Evolutionary conservation across 1,140 invertebrate species (phyloP).

Genomic region (Asobara japonica): DNA sequence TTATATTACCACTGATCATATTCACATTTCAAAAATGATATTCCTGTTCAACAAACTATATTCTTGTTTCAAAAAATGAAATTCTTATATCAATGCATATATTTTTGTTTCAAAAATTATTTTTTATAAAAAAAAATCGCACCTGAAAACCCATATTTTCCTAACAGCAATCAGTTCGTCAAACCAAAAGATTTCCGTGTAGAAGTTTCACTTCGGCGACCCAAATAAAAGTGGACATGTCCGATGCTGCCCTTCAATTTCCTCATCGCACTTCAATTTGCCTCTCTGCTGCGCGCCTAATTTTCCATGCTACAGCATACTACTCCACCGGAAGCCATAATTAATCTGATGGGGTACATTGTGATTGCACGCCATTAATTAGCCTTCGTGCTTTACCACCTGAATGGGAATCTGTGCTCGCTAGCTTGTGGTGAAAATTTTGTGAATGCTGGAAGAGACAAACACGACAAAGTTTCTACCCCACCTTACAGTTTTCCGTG

Average conservation of each 20-base stretch:
- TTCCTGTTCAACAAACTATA: too few species aligned
- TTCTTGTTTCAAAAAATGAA: too few species aligned
- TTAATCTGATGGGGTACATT: background rate
- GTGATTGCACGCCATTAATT: slow-evolving; percentile 4
- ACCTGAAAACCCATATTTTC: too few species aligned
- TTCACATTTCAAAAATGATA: too few species aligned
- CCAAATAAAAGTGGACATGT: background rate
- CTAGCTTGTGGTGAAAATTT: background rate
- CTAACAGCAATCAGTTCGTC: too few species aligned
- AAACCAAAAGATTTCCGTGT: too few species aligned
- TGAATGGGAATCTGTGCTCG: background rate
- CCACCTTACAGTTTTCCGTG: background rate
- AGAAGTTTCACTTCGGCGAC: too few species aligned
- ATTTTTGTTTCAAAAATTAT: too few species aligned
- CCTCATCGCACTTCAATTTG: background rate
- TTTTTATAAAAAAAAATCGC: too few species aligned
- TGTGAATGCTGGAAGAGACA: background rate
- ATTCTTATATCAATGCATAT: too few species aligned
- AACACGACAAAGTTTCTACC: background rate
- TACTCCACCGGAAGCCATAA: background rate
- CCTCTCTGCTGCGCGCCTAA: slow-evolving; percentile 2
- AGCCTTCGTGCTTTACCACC: background rate
- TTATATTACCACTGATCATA: too few species aligned
- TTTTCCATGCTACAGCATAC: background rate
- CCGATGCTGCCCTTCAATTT: background rate